Conservation (phyloP, 2,888 invertebrate genomes). For the Oscheius sp. region DNA sequence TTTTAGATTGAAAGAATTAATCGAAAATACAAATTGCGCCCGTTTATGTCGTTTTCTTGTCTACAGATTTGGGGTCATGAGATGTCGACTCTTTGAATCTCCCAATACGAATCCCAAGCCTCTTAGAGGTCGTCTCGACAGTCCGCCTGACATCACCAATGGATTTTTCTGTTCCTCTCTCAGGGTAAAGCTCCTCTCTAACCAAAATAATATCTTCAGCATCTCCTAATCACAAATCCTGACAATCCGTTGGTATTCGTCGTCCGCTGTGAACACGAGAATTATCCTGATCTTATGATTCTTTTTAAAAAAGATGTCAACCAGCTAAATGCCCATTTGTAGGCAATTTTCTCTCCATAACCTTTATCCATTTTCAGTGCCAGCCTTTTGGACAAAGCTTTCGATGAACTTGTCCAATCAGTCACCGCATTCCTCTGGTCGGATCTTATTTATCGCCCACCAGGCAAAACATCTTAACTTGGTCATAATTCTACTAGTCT, state of each 20-base stretch:
- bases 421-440: slow-evolving; percentile 38
- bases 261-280: slow-evolving; percentile 19
- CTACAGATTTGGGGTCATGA: slow-evolving; percentile 32
- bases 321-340: neutral
- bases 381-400: slow-evolving; percentile 30
- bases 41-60: slow-evolving; percentile 38
- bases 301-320: slow-evolving; percentile 28
- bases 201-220: slow-evolving; percentile 27
- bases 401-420: slow-evolving; percentile 33
- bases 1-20: slow-evolving; percentile 23
- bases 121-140: neutral
- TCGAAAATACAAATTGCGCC: slow-evolving; percentile 33
- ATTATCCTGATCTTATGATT: slow-evolving; percentile 19
- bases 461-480: slow-evolving; percentile 14
- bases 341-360: slow-evolving; percentile 1
- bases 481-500: neutral
- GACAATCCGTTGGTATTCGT: slow-evolving; percentile 35
- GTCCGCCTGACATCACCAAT: neutral
- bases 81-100: slow-evolving; percentile 46
- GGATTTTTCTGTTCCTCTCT: neutral
- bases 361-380: slow-evolving; percentile 12
- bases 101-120: neutral
- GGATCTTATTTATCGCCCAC: slow-evolving; percentile 32
- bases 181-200: neutral
- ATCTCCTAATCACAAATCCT: slow-evolving; percentile 44